Base-by-base conservation (phyloP, 2,888 invertebrate species). In the Callyntrura guangdongensis region DNA sequence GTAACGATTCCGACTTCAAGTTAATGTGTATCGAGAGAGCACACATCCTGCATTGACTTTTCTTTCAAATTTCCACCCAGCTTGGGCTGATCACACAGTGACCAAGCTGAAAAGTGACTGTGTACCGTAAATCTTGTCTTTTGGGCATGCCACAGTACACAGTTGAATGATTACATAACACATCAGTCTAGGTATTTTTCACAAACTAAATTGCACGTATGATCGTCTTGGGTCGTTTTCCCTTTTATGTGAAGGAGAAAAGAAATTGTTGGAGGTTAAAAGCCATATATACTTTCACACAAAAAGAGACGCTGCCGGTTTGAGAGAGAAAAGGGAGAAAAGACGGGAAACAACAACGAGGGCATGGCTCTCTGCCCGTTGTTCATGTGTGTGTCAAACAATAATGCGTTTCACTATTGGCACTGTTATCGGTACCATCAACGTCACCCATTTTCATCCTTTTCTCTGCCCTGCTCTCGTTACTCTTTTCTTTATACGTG, bases 151-250 rank as follows among this genome's bases (percentile, higher is more conserved):
- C 81, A 81, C 56, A 27, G 64, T 25, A n/a, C n/a, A 45, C 47
- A 87, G 82, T 74, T 89, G 83, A 82, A 82, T 82, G 82, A 89
- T 83, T 89, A 83, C 89, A 89, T 53, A 89, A 77, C 89, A 83
- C 89, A 89, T 89, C 83, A 89, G 49, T 25, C 25, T 64, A 64
- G 89, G 64, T 74, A 89, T 89, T 89, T 89, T 89, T 89, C 83
- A 89, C 74, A 64, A 64, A 61, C 89, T 83, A 89, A 89, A 89
- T 89, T 89, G 89, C 89, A 83, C 89, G 89, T 83, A 83, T 83
- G 89, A 89, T 89, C 83, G 82, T 88, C 88, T 82, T 81, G 74
- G 77, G 61, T 25, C 61, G 81, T 59, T 69, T 36, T 77, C 64
- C 77, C 45, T 85, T 53, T 25, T 67, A 49, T 27, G 59, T 47